These are phyloP conservation scores for Nomada goodeniana DNA, from an alignment of 2,888 invertebrate genomes.

Conservation along the genomic window DNA sequence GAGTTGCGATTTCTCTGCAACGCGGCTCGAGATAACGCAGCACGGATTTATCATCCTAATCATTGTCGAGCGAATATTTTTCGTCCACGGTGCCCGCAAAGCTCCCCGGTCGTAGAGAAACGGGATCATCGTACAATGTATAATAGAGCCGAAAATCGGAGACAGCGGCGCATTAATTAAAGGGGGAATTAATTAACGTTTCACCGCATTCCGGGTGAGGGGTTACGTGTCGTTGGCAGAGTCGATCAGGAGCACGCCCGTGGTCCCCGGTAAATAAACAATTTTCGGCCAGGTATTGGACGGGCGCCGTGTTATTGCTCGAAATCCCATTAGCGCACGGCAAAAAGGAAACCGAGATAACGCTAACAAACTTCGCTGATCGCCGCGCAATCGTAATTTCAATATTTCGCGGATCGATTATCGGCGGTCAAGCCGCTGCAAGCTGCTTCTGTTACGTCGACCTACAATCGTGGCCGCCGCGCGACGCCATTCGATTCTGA, in stretches of 20 bases:
- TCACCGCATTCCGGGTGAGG: constrained; percentile 16
- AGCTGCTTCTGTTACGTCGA: constrained; percentile 10
- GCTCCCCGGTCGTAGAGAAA: not conserved
- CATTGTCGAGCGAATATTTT: not conserved
- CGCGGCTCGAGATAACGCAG: not conserved
- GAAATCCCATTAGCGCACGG: constrained; percentile 50
- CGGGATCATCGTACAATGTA: not conserved
- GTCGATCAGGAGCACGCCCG: constrained; percentile 22
- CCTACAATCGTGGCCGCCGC: constrained; percentile 22
- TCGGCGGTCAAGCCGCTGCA: constrained; percentile 14
- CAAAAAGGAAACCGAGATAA: constrained; percentile 50
- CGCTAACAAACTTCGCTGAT: constrained; percentile 49
- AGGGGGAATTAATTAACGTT: constrained; percentile 47
- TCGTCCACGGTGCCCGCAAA: not conserved
- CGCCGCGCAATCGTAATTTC: constrained; percentile 36
- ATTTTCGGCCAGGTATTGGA: constrained; percentile 47
- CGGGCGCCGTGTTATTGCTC: constrained; percentile 40
- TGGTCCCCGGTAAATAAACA: constrained; percentile 44
- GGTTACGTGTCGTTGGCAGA: constrained; percentile 27
- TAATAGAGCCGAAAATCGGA: constrained; percentile 31
- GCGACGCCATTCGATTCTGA: constrained; percentile 49
- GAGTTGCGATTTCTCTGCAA: not conserved
- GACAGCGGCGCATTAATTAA: constrained; percentile 36
- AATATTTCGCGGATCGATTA: constrained; percentile 66
- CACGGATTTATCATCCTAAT: constrained; percentile 1